Evolutionary conservation across 2,797 vertebrate species (phyloP).

Genomic region (Cygnus olor): DNA sequence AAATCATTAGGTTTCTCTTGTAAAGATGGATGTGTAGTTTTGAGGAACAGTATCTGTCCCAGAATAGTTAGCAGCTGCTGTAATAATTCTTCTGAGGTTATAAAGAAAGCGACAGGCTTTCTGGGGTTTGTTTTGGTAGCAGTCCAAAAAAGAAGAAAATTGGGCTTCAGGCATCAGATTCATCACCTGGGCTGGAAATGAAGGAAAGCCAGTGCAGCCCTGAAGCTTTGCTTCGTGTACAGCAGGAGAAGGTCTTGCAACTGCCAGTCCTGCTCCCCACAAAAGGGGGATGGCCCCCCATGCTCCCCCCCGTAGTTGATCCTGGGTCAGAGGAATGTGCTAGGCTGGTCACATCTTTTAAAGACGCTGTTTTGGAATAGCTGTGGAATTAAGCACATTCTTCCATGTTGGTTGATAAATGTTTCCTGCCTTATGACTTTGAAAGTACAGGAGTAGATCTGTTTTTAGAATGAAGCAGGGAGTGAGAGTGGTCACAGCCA

Average conservation of each 20-base stretch:
- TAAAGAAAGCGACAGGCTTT: neutral
- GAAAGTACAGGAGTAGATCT: neutral
- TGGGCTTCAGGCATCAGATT: neutral
- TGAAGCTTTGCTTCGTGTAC: accelerated
- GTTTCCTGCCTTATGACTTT: neutral
- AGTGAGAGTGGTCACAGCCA: too few relatives aligned
- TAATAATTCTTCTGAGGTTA: neutral
- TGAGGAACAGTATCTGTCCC: neutral
- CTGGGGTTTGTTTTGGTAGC: neutral
- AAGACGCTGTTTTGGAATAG: accelerated
- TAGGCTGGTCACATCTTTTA: neutral
- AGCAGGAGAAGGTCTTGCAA: neutral
- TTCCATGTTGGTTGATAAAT: accelerated
- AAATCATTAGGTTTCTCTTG: neutral
- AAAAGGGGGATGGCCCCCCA: accelerated
- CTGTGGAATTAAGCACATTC: accelerated
- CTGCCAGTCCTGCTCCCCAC: neutral
- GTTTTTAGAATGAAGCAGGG: accelerated
- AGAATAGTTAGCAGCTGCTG: neutral
- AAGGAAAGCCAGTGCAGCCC: neutral
- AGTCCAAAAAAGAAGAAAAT: neutral
- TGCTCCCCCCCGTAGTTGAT: too few relatives aligned
- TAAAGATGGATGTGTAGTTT: neutral
- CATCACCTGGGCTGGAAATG: neutral
- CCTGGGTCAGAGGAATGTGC: neutral